phyloP scores from a whole-genome alignment of 2,113 vertebrate species.

The Thunnus maccoyii region DNA sequence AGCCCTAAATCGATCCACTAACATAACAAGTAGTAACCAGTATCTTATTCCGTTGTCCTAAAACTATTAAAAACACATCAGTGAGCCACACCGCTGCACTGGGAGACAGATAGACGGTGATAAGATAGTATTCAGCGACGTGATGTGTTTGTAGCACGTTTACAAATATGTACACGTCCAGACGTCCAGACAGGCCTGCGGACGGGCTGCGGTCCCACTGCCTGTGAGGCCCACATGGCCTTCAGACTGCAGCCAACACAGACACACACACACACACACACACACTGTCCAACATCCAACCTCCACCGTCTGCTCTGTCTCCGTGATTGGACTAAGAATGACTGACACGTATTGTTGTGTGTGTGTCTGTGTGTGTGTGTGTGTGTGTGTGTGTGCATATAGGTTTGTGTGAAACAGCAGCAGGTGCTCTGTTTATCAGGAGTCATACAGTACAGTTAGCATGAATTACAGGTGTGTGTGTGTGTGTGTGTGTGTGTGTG shows the following conservation, averaged over 20 bases:
- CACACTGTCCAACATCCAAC: slow-evolving; percentile 29
- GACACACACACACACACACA: slow-evolving; percentile 13
- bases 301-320: slow-evolving; percentile 51
- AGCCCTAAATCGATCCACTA: no score
- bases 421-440: slow-evolving; percentile 17
- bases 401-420: not conserved
- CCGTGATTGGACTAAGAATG: slow-evolving; percentile 39
- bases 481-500: no score
- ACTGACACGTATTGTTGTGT: not conserved
- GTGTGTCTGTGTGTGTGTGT: not conserved
- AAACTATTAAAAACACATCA: no score
- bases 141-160: slow-evolving; percentile 7
- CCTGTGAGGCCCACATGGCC: slow-evolving; percentile 51
- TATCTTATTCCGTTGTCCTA: no score
- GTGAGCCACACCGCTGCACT: no score
- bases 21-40: no score
- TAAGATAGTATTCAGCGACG: no score
- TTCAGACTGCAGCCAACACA: slow-evolving; percentile 26
- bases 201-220: slow-evolving; percentile 19
- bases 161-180: slow-evolving; percentile 3
- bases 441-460: slow-evolving; percentile 19
- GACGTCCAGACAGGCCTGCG: slow-evolving; percentile 24
- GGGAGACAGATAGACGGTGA: no score
- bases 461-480: slow-evolving; percentile 30
- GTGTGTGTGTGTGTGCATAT: not conserved